phyloP scores from a whole-genome alignment of 2,113 vertebrate genomes.

The Tragelaphus scriptus region DNA sequence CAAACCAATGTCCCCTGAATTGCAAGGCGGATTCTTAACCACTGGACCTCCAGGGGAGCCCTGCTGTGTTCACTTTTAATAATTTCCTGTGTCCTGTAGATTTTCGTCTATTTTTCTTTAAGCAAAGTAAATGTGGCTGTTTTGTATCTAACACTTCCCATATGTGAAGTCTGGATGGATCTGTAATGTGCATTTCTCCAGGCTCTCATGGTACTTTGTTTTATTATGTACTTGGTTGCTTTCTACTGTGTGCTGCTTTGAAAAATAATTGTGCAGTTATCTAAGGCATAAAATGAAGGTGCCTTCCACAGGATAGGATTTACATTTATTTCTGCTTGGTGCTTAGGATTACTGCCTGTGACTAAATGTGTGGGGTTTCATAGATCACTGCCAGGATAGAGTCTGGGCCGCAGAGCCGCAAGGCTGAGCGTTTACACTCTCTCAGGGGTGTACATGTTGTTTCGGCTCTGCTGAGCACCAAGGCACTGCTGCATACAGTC shows the following conservation, averaged over 20 bases:
- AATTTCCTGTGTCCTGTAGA: neutral
- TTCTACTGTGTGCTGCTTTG: neutral
- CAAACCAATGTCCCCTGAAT: neutral
- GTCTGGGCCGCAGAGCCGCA: neutral
- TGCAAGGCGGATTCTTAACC: neutral
- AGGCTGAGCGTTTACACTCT: neutral
- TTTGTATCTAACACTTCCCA: neutral
- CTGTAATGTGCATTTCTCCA: neutral
- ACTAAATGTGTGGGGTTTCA: neutral
- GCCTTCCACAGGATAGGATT: no score
- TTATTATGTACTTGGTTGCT: neutral
- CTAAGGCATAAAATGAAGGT: neutral
- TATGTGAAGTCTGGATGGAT: neutral
- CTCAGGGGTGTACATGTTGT: neutral
- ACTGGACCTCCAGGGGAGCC: neutral
- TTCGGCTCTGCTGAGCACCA: neutral
- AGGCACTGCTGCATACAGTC: neutral
- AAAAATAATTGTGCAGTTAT: neutral
- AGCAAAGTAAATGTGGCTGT: neutral
- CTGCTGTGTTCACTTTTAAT: neutral
- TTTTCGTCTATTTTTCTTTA: neutral
- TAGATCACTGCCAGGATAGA: neutral
- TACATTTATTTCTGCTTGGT: neutral
- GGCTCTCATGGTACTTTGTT: neutral
- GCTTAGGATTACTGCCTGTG: neutral